A percentile compares a stretch with the other conserved stretches of the same genome.
These are phyloP conservation scores for Scyliorhinus canicula DNA, from an alignment of 2,797 vertebrate species.

Conservation along the genomic window DNA sequence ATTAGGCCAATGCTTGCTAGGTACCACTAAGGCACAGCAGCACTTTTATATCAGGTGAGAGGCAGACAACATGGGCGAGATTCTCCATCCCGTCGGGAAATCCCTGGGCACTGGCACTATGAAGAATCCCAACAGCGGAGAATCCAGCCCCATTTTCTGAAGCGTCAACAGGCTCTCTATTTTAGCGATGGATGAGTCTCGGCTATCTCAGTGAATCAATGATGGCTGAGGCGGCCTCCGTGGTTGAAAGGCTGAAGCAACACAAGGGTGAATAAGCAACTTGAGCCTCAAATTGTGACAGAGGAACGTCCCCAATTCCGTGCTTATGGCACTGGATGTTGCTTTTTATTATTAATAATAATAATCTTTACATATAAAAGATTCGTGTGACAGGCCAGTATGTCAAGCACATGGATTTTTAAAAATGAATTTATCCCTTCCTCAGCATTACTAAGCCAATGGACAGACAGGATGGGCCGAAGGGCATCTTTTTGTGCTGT, in stretches of 20 bases:
- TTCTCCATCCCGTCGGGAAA: no score
- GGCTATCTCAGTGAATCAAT: neutral
- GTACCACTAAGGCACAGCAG: neutral
- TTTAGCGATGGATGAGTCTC: neutral
- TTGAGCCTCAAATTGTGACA: neutral
- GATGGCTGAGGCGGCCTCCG: neutral
- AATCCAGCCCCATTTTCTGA: neutral
- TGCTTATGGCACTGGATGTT: neutral
- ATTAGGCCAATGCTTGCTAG: neutral
- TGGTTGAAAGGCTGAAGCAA: neutral
- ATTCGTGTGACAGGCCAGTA: neutral
- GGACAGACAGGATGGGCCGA: no score
- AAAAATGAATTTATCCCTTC: no score
- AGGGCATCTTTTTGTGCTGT: no score
- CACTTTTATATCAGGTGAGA: neutral
- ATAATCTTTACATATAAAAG: constrained; percentile 9
- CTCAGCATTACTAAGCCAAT: no score
- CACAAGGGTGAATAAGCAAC: neutral
- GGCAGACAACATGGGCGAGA: no score
- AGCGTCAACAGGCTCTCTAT: neutral
- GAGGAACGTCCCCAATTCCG: neutral
- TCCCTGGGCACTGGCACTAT: no score
- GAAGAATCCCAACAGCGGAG: no score
- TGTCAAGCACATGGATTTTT: neutral
- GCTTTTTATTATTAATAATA: neutral